phyloP scores from a whole-genome alignment of 2,888 invertebrate genomes.

The Orthosia gracilis region DNA sequence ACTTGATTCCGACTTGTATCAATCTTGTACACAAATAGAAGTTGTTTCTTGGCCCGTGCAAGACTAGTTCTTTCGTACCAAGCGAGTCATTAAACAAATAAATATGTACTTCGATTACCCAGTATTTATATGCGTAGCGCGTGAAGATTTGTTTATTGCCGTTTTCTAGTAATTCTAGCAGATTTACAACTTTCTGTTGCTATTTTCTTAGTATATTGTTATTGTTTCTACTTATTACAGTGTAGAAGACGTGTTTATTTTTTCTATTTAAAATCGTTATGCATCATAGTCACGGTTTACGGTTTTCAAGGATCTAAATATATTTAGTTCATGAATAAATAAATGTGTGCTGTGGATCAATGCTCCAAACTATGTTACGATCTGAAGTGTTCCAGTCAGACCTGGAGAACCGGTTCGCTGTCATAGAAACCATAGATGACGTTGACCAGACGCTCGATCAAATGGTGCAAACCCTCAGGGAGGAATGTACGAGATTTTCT shows the following conservation, averaged over 20 bases:
- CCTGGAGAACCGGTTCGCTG: too few relatives aligned
- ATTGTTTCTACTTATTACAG: slow-evolving; percentile 39
- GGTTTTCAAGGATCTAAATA: slow-evolving; percentile 9
- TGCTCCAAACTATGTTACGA: too few relatives aligned
- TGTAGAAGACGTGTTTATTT: slow-evolving; percentile 40
- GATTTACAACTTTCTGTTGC: slow-evolving; percentile 33
- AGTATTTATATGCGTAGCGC: slow-evolving; percentile 53
- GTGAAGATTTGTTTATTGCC: slow-evolving; percentile 54
- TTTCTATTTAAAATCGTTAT: slow-evolving; percentile 37
- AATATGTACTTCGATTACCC: slow-evolving; percentile 51
- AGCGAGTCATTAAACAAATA: slow-evolving; percentile 62
- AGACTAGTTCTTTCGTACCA: slow-evolving; percentile 60
- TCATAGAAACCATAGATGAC: too few relatives aligned
- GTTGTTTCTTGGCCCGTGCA: slow-evolving; percentile 57
- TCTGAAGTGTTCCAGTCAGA: too few relatives aligned
- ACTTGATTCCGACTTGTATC: slow-evolving; percentile 55
- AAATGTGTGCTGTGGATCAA: not conserved
- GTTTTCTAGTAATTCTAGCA: slow-evolving; percentile 44
- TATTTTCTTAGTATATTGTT: slow-evolving; percentile 45
- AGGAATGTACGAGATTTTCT: too few relatives aligned
- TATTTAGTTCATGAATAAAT: slow-evolving; percentile 10
- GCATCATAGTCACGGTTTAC: slow-evolving; percentile 3
- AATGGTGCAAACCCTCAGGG: too few relatives aligned
- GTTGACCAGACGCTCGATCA: too few relatives aligned
- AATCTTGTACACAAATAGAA: slow-evolving; percentile 65